phyloP scores from a whole-genome alignment of 2,113 vertebrate genomes.

The Glaucomys volans region DNA sequence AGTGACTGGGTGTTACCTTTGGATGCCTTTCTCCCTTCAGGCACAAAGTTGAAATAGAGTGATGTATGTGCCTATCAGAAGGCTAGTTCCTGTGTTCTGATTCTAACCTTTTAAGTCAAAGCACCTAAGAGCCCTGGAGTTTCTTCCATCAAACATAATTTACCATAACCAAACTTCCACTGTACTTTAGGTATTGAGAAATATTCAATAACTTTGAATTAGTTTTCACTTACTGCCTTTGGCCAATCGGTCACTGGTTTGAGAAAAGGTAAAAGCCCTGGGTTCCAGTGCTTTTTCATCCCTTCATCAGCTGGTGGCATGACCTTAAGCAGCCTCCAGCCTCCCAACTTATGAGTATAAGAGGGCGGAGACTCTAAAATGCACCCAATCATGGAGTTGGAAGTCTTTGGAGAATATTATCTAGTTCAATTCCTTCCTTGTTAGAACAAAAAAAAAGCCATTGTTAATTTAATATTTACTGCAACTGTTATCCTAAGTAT shows the following conservation, averaged over 20 bases:
- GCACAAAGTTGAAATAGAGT: constrained; percentile 18
- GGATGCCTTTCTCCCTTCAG: constrained; percentile 41
- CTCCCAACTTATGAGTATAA: not conserved
- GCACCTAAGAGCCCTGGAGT: not conserved
- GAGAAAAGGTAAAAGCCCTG: not conserved
- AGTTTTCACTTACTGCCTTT: not conserved
- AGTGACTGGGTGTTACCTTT: constrained; percentile 21
- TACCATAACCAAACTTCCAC: not conserved
- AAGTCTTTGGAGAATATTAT: not conserved
- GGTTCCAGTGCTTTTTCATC: not conserved
- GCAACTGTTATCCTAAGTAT: not conserved
- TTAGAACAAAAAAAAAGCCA: not conserved
- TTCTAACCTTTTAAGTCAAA: not conserved
- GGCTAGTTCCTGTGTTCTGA: constrained; percentile 15
- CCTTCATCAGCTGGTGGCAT: not conserved
- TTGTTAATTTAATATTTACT: constrained; percentile 6
- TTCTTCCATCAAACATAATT: not conserved
- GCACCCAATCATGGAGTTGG: not conserved
- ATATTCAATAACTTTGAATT: not conserved
- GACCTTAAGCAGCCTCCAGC: not conserved
- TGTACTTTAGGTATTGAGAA: not conserved
- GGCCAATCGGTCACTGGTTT: not conserved
- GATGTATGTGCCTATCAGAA: not conserved
- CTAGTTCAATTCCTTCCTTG: not conserved
- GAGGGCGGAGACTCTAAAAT: not conserved